Base-by-base conservation (phyloP, 2,797 vertebrate genomes). In the Pogonophryne albipinna region DNA sequence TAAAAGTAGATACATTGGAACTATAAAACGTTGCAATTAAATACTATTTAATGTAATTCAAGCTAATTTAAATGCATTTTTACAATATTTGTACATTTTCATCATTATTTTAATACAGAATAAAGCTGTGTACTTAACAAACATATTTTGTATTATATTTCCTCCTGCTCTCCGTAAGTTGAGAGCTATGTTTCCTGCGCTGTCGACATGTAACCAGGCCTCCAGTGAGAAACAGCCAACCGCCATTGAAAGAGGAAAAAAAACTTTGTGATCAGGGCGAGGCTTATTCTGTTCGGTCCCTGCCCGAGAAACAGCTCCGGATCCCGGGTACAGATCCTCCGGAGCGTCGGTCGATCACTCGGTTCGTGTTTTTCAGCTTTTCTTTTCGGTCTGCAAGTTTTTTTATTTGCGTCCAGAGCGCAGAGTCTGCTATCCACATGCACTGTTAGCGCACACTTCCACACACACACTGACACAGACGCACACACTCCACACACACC, bases 241-340 rank as follows among this genome's bases (percentile, higher is more conserved):
- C 74, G 75, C 81, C 78, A 50, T 60, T 44, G 31, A 71, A 58
- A 76, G 58, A 42, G 71, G 12, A 55, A 76, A 66, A 46, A 47
- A 8, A 41, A 74, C 53, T 90, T 88, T 50, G 84, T 74, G 73
- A 78, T 71, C 64, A 84, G 91, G 91, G 90, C 90, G 89, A 92
- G 92, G 92, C 91, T 89, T 85, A 57, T 85, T 77, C 61, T 71
- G 73, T 20, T 85, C 77, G 57, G 67, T 74, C 85, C 76, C 72
- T 87, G 85, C n/a, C 76, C 71, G 46, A 41, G 77, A 65, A 19
- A 69, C 72, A 17, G 78, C 87, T 82, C 81, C 72, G 77, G 87
- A 77, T 89, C 89, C 89, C 87, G 81, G 79, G 65, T 38, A 79
- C 87, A 87, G 87, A 88, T 80, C 87, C 53, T 58, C 73, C 60